Evolutionary conservation across 2,888 invertebrate species (phyloP), one percentile per base, ranked within the genome.

Genomic region (Drosophila kambysellisi): DNA sequence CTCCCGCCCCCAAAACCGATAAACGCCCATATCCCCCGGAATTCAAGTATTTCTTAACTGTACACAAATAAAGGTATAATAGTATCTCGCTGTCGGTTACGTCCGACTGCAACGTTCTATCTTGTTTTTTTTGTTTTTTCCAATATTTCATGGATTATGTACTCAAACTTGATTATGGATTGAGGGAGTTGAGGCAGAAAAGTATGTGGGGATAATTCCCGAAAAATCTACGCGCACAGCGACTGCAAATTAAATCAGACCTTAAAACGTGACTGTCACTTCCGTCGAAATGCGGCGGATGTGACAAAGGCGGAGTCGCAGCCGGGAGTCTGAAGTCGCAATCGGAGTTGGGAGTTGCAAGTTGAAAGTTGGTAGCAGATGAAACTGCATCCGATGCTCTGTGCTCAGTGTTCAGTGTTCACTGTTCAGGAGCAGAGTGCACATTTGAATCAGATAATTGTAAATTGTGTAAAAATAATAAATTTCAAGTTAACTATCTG

Each of bases 401-500:
- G 15, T 32, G 60, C 29, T n/a, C 59, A 56, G 17, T 20, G 33
- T 8, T 32, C 51, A 25, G 33, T 65, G 69, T 17, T 8, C 39
- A 17, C 9, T 41, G 41, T 83, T 80, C 82, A 74, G 69, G 69
- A 17, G 37, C 37, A 37, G 17, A 37, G 17, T 85, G 82, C 83
- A 82, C 86, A 86, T 86, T 84, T 82, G 88, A 89, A 88, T 88
- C 88, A 86, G 88, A 88, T 88, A 89, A 87, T 87, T 87, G 86
- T 88, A 86, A 89, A 89, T 89, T 88, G 83, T 88, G 88, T 86
- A 88, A 88, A 88, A 88, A 88, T 88, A 88, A 88, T 88, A 88
- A 89, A 89, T 88, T 88, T 89, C 71, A 81, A 88, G 88, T 88
- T 89, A 88, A 88, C 89, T 88, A 87, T 88, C 84, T 80, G 83